Evolutionary conservation across 2,113 vertebrate species (phyloP), one percentile per base, ranked within the genome.

Genomic region (Coturnix japonica): DNA sequence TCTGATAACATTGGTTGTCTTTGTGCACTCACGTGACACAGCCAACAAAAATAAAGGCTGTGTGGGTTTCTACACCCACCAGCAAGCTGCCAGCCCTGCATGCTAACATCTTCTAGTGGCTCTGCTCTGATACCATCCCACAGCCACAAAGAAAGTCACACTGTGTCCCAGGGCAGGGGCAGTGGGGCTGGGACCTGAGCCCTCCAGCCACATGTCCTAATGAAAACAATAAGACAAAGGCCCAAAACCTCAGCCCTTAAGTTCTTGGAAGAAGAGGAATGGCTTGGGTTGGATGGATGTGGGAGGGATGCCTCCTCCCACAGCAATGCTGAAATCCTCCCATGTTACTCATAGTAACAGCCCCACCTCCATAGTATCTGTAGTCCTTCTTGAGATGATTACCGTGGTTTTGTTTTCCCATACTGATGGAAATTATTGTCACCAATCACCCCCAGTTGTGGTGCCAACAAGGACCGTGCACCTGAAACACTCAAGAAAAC

Each of bases 21-120:
- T 70, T 25, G 39, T n/a, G 89, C 21, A 23, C 91, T 73, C 94
- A 83, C 35, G 77, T 77, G 94, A 69, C 63, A 86, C 43, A 92
- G 74, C 93, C 94, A 95, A 94, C 94, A 95, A 94, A 97, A 90
- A 96, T 94, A 95, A 92, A 93, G 85, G 87, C 82, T 87, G 49
- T 53, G 93, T 96, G 95, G 96, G 96, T 70, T 92, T 44, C 57
- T 74, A 75, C 80, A 1, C 97, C 97, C 92, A 97, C 96, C 89
- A 92, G 87, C 95, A 96, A 91, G 96, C 93, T 94, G 91, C 73
- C 63, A 18, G 63, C 59, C 72, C 72, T 71, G 75, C 81, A 31
- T 4, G 13, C 22, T 0, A 23, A 54, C 30, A 12, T 79, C 63
- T 66, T 47, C 31, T n/a, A 2, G 12, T 28, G 56, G 14, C 43